These are phyloP conservation scores for Heliocidaris erythrogramma DNA, from an alignment of 35 echinoderm and acorn worm species.

Conservation along the genomic window DNA sequence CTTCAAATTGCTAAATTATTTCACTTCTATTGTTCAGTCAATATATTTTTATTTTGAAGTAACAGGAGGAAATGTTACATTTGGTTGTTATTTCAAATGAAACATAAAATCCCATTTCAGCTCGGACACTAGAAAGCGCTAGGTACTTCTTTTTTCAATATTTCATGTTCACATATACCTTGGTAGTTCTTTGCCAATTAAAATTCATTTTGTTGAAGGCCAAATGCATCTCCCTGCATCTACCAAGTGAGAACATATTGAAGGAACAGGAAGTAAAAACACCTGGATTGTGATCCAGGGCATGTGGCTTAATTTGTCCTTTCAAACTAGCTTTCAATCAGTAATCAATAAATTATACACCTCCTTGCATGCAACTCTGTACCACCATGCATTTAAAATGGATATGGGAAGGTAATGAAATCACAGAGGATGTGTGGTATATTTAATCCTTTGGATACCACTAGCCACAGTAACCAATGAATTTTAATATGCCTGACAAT, in stretches of 20 bases:
- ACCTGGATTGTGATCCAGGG: background rate
- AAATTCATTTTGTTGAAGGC: background rate
- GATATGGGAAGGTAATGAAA: background rate
- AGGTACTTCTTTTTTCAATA: no score
- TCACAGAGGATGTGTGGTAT: background rate
- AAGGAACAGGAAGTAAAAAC: background rate
- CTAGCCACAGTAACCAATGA: background rate
- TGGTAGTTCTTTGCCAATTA: no score
- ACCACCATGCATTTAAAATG: background rate
- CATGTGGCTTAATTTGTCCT: background rate
- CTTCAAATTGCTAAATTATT: no score
- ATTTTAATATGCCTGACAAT: background rate
- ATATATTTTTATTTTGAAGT: no score
- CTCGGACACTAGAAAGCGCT: no score
- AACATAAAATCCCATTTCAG: no score
- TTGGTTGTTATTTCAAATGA: no score
- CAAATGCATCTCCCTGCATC: background rate
- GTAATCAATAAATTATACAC: slow-evolving; percentile 5
- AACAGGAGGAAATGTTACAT: no score
- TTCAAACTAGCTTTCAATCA: background rate
- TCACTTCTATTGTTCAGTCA: no score
- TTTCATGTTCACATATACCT: no score
- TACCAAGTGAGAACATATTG: background rate
- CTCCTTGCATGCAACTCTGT: background rate
- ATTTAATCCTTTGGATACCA: background rate